Conservation (phyloP, 2,888 invertebrate genomes). For the Polymixis flavicincta region DNA sequence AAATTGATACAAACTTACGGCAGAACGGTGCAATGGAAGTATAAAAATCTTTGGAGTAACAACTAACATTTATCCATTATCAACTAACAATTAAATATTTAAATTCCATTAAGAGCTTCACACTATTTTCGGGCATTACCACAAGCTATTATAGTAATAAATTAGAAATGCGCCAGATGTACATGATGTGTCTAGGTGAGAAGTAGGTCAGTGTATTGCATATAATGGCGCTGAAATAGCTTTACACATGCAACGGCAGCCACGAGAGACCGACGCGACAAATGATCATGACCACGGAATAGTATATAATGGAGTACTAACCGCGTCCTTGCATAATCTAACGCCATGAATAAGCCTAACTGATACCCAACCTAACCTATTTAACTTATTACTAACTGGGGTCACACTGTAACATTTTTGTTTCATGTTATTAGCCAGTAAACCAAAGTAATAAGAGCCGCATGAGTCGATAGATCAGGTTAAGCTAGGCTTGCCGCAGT, state of each 20-base stretch:
- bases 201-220: conserved; percentile 65
- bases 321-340: background rate
- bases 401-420: background rate
- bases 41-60: background rate
- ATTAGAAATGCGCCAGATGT: conserved; percentile 58
- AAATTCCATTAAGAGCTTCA: conserved; percentile 36
- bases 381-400: background rate
- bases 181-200: conserved; percentile 64
- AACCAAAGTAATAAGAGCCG: background rate
- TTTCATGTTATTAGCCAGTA: background rate
- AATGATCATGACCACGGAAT: conserved; percentile 32
- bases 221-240: conserved; percentile 58
- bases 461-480: too few relatives aligned
- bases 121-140: conserved; percentile 34
- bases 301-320: conserved; percentile 14
- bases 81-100: conserved; percentile 36
- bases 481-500: too few relatives aligned
- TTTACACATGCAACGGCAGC: conserved; percentile 61
- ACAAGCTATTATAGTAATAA: conserved; percentile 45
- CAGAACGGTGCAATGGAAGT: background rate
- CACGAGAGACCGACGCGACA: conserved; percentile 29
- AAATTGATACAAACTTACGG: background rate
- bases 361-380: background rate
- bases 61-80: conserved; percentile 9
- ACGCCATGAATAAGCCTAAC: background rate